Base-by-base conservation (phyloP, 2,888 invertebrate genomes). In the Chymomyza caudatula region DNA sequence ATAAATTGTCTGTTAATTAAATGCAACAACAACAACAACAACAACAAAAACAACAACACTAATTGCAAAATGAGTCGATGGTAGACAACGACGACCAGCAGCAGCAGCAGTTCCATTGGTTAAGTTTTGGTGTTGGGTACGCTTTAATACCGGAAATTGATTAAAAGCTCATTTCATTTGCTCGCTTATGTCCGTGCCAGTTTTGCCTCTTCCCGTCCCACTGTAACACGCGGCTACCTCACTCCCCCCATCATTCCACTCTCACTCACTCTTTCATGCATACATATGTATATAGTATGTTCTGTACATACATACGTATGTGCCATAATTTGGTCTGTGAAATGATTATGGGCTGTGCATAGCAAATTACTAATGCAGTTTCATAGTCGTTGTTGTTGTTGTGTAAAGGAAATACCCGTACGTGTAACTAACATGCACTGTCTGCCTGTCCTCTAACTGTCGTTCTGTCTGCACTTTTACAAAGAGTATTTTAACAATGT, bases 1-100 rank as follows among this genome's bases (percentile, higher is more conserved):
- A 86, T 85, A 85, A 85, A 85, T 85, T 84, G 82, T 81, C 73
- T 80, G 83, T 84, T 85, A 85, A 85, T 85, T 85, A 84, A 85
- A 83, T 77, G 73, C 83, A 85, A 73, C 71, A 77, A 73, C 80
- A 71, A 62, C 67, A 71, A 58, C 69, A 64, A 29, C 67, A 67
- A 37, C 67, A 62, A 8, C 65, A 56, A 37, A 63, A 62, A 54
- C 47, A 55, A 8, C 63, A 63, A n/a, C 65, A 63, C 43, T 70
- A 65, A 44, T n/a, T n/a, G n/a, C 44, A 59, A 13, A 15, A 47
- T 47, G 11, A 5, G 47, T 19, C 6, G 19, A 19, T 15, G 47
- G 13, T 6, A 15, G n/a, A 47, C 64, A 63, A 25, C 58, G 57
- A 49, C 43, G 52, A 29, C 13, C 6, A 19, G 19, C 58, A 59